Percentiles rank a stretch among this genome's conserved stretches.
Evolutionary conservation across 2,888 invertebrate species (phyloP).

Genomic region (Caenorhabditis sulstoni): DNA sequence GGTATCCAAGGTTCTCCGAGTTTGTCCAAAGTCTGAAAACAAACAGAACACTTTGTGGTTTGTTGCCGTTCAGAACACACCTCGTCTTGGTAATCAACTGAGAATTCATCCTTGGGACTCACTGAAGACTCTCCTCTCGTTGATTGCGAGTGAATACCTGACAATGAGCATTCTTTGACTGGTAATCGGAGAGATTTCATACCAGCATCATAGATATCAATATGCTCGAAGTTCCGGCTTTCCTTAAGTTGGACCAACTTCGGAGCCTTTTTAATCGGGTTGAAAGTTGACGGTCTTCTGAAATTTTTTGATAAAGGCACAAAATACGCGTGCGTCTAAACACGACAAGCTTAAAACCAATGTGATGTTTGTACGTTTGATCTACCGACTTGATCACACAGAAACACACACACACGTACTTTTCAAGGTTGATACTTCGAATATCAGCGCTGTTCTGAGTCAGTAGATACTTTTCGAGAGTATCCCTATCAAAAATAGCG

Average conservation of each 20-base stretch:
- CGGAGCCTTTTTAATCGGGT: slow-evolving; percentile 45
- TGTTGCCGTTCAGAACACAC: slow-evolving; percentile 4
- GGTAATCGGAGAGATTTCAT: too few relatives aligned
- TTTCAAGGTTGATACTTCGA: slow-evolving; percentile 46
- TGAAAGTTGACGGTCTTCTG: slow-evolving; percentile 37
- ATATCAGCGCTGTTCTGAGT: slow-evolving; percentile 34
- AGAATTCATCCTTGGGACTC: slow-evolving; percentile 34
- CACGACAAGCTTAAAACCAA: not conserved
- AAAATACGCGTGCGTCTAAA: not conserved
- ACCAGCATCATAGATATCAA: slow-evolving; percentile 52
- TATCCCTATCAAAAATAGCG: slow-evolving; percentile 46
- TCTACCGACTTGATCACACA: too few relatives aligned
- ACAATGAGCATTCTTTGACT: too few relatives aligned
- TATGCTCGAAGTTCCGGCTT: slow-evolving; percentile 31
- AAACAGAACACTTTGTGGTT: not conserved
- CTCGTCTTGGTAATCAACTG: slow-evolving; percentile 47
- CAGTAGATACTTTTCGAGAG: slow-evolving; percentile 32
- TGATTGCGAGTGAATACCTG: not conserved
- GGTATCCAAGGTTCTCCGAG: slow-evolving; percentile 27
- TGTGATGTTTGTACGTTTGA: too few relatives aligned
- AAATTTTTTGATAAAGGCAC: too few relatives aligned
- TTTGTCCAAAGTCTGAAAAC: slow-evolving; percentile 43
- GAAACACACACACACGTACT: not conserved
- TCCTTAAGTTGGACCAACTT: slow-evolving; percentile 32
- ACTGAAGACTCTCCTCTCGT: not conserved